A percentile compares a stretch with the other conserved stretches of the same genome.
These are phyloP conservation scores for Leptopilina syphax DNA, from an alignment of 2,888 invertebrate genomes.

Conservation along the genomic window DNA sequence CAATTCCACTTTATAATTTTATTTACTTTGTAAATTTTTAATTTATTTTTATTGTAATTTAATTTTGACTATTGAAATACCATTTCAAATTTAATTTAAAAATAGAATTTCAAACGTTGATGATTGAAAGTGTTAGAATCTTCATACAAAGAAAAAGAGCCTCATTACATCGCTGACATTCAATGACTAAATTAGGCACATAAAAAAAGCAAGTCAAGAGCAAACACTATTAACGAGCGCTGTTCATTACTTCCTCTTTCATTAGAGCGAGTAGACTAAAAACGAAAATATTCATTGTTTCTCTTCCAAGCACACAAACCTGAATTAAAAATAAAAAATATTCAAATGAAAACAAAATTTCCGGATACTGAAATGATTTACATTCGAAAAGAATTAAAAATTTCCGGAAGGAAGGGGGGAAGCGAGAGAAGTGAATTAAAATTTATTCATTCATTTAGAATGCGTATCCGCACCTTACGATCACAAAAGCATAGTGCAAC, in stretches of 20 bases:
- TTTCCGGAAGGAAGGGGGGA: conserved; percentile 48
- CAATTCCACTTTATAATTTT: no score
- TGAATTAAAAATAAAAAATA: not conserved
- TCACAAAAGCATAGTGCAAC: conserved; percentile 47
- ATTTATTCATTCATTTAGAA: conserved; percentile 66
- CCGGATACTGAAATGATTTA: not conserved
- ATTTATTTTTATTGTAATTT: no score
- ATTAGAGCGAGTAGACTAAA: conserved; percentile 14
- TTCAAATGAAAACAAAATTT: not conserved
- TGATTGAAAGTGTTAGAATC: no score
- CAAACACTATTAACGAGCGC: not conserved
- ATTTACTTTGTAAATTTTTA: no score
- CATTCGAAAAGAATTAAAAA: not conserved
- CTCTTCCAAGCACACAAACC: not conserved
- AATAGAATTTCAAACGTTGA: no score
- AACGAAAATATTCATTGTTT: conserved; percentile 6
- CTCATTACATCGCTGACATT: not conserved
- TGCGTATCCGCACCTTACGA: conserved; percentile 55
- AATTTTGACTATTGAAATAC: no score
- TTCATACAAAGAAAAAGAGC: not conserved
- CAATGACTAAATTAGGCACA: conserved; percentile 19
- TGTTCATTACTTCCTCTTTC: conserved; percentile 33
- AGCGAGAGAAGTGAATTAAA: conserved; percentile 43
- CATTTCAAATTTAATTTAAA: no score
- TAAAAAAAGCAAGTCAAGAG: conserved; percentile 31